These are phyloP conservation scores for Ranitomeya imitator DNA, from an alignment of 2,113 vertebrate genomes.

Conservation along the genomic window DNA sequence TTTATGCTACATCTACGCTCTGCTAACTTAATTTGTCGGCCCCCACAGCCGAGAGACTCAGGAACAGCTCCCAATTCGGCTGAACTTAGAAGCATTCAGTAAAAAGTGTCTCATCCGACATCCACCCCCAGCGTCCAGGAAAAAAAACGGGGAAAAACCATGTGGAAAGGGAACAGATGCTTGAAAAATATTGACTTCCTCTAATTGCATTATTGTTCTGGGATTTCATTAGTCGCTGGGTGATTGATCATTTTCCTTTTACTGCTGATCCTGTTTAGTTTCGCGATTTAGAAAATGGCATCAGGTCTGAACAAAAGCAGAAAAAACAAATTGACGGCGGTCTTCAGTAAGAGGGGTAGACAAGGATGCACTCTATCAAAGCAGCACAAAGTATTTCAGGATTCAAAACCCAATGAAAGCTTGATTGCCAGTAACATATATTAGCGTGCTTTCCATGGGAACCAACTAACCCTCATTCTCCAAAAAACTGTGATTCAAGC, in stretches of 20 bases:
- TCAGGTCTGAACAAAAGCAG: no score
- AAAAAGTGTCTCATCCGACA: constrained; percentile 11
- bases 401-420: background rate
- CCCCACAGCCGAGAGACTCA: constrained; percentile 28
- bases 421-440: no score
- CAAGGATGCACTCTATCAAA: background rate
- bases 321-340: no score
- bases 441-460: no score
- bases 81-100: constrained; percentile 16
- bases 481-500: background rate
- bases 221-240: constrained; percentile 58
- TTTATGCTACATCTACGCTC: constrained; percentile 16
- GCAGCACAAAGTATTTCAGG: background rate
- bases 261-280: constrained; percentile 54
- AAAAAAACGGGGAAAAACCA: background rate
- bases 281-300: constrained; percentile 4
- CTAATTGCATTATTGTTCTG: constrained; percentile 65
- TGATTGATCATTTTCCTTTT: constrained; percentile 56
- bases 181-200: constrained; percentile 64
- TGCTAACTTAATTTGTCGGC: constrained; percentile 55
- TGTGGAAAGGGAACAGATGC: constrained; percentile 68
- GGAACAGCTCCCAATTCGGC: constrained; percentile 2
- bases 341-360: no score
- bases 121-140: constrained; percentile 25
- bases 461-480: background rate